Conservation (phyloP, 2,113 vertebrate genomes). For the Puma concolor region DNA sequence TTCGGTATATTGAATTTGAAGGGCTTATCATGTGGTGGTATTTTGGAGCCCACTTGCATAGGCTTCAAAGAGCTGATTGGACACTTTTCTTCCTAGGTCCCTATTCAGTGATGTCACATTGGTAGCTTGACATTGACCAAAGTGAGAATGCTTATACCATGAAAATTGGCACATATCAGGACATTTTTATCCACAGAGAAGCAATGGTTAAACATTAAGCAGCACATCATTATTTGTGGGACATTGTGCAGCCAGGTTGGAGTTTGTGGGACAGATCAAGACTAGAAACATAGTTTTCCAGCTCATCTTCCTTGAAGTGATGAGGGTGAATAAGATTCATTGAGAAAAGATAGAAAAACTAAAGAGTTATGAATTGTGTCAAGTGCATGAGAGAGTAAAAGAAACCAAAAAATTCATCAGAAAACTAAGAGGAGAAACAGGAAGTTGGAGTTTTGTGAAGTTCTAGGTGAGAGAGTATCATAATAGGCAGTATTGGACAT, state of each 20-base stretch:
- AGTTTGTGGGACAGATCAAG: neutral
- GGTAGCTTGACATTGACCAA: neutral
- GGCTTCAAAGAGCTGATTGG: neutral
- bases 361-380: neutral
- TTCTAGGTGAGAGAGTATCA: neutral
- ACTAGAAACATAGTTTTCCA: neutral
- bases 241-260: neutral
- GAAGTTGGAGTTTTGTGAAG: neutral
- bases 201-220: neutral
- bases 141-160: neutral
- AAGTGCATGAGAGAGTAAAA: neutral
- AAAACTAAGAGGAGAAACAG: neutral
- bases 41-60: accelerated
- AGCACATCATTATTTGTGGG: neutral
- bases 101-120: neutral
- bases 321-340: neutral
- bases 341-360: neutral
- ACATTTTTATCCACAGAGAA: neutral
- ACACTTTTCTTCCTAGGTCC: too few relatives aligned
- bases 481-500: neutral
- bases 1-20: neutral
- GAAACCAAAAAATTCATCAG: too few relatives aligned
- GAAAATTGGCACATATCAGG: neutral
- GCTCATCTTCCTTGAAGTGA: neutral
- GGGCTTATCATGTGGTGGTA: neutral